phyloP scores from a whole-genome alignment of 53 echinoderm and acorn worm genomes.

The Echinarachnius parma region DNA sequence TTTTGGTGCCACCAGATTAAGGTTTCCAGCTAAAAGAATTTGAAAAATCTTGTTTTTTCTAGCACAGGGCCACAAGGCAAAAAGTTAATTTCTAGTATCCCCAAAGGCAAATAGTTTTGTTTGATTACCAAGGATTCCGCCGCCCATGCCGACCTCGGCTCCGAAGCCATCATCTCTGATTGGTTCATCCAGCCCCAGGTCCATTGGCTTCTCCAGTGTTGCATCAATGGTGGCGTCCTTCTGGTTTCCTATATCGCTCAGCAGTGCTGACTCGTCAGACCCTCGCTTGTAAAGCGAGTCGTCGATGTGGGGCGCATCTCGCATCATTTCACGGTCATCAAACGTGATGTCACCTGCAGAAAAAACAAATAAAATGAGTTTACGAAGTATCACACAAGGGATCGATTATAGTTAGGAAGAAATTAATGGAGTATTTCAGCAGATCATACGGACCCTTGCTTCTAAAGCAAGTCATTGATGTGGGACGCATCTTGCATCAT shows the following conservation, averaged over 20 bases:
- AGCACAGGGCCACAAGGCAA: no score
- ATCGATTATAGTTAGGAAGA: no score
- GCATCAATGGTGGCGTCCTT: slow-evolving; percentile 70
- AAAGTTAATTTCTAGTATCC: background rate
- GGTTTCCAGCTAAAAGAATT: no score
- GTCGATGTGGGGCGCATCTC: slow-evolving; percentile 74
- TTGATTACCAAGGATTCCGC: slow-evolving; percentile 79
- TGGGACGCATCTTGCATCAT: slow-evolving; percentile 76
- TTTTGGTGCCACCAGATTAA: no score
- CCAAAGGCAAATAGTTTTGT: no score
- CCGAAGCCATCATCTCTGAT: slow-evolving; percentile 95
- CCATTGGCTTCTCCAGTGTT: slow-evolving; percentile 92
- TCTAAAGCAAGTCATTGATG: slow-evolving; percentile 88
- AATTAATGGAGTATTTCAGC: no score
- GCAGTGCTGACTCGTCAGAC: slow-evolving; percentile 72
- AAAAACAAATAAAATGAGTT: background rate
- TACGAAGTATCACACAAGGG: no score
- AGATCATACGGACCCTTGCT: no score
- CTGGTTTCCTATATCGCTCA: slow-evolving; percentile 66
- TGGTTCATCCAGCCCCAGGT: slow-evolving; percentile 88
- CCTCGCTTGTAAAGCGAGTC: slow-evolving; percentile 86
- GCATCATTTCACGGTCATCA: slow-evolving; percentile 88
- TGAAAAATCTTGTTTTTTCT: no score
- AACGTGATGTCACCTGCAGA: slow-evolving; percentile 83
- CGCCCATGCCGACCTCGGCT: slow-evolving; percentile 90